These are phyloP conservation scores for Suricata suricatta DNA, from an alignment of 2,113 vertebrate genomes.

Conservation along the genomic window DNA sequence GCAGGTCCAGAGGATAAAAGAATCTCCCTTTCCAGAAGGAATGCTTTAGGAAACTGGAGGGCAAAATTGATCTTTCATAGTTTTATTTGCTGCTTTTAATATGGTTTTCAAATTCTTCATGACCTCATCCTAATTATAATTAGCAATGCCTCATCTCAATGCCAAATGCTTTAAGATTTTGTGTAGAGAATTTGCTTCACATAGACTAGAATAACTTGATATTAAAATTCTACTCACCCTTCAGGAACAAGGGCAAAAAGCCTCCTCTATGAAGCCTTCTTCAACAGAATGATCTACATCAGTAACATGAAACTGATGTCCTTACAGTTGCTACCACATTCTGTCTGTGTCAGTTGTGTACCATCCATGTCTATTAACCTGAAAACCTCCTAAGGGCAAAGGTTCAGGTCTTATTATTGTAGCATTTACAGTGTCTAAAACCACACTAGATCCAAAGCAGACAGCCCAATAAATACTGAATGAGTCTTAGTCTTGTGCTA, in stretches of 20 bases:
- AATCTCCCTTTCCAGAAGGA: background rate
- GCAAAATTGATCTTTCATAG: background rate
- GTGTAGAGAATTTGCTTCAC: background rate
- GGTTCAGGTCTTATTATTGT: background rate
- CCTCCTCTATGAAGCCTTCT: background rate
- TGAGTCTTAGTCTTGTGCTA: background rate
- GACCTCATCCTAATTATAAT: background rate
- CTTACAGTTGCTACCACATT: background rate
- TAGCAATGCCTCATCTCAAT: background rate
- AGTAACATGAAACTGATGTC: background rate
- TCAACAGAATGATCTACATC: background rate
- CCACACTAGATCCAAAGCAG: background rate
- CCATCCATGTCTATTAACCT: background rate
- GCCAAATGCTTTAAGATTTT: background rate
- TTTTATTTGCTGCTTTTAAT: background rate
- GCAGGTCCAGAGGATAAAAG: background rate
- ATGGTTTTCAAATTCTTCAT: conserved; percentile 31
- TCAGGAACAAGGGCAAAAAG: background rate
- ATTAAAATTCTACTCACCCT: background rate
- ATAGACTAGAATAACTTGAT: background rate
- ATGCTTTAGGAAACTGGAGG: background rate
- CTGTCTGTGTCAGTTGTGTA: background rate
- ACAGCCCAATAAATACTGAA: background rate
- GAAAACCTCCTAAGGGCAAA: background rate
- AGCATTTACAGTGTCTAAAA: background rate